A percentile compares a stretch with the other conserved stretches of the same genome.
These are phyloP conservation scores for Petroica traversi DNA, from an alignment of 2,113 vertebrate species.

Conservation along the genomic window DNA sequence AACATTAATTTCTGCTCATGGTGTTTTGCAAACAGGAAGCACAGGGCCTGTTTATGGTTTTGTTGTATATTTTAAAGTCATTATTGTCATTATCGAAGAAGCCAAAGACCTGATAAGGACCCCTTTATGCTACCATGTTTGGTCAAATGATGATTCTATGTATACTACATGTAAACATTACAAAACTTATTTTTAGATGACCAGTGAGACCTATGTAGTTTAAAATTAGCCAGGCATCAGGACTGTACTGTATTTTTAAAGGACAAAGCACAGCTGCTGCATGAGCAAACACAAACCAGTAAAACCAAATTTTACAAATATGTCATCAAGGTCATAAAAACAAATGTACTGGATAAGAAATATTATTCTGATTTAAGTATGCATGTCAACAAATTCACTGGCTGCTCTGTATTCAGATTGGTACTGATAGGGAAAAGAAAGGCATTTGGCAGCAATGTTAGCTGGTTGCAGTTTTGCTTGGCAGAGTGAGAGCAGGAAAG, in stretches of 20 bases:
- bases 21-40: conserved; percentile 45
- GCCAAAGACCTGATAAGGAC: not conserved
- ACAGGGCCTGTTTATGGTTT: not conserved
- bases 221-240: conserved; percentile 23
- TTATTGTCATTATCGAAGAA: not conserved
- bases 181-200: conserved; percentile 50
- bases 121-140: conserved; percentile 2
- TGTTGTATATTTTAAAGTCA: not conserved
- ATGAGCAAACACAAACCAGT: not conserved
- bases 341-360: not conserved
- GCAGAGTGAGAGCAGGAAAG: not conserved
- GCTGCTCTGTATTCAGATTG: not conserved
- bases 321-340: not conserved
- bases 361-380: not conserved
- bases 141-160: not conserved
- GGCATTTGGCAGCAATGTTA: not conserved
- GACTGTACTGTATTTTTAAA: not conserved
- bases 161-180: not conserved
- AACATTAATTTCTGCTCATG: not conserved
- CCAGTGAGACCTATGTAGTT: not conserved
- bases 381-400: not conserved
- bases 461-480: not conserved
- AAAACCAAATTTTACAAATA: not conserved
- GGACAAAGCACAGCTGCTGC: not conserved
- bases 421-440: not conserved